Conservation (phyloP, 1,140 invertebrate species). For the Tetramorium simillimum region DNA sequence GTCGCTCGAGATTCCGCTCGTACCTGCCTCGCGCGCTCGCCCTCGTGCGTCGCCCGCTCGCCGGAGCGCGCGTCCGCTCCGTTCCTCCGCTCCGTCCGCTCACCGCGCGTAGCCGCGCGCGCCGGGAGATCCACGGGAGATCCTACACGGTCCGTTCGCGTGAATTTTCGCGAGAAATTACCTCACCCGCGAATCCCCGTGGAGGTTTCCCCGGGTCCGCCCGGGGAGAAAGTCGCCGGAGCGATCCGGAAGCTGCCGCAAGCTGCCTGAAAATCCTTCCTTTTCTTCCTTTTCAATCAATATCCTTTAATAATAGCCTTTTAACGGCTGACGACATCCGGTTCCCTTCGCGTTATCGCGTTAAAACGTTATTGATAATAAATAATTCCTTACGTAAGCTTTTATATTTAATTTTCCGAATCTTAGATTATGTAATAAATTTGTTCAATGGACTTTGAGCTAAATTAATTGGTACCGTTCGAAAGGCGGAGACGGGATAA, state of each 20-base stretch:
- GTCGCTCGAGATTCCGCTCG: slow-evolving; percentile 56
- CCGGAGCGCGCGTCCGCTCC: neutral
- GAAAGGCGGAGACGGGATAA: neutral
- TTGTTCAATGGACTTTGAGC: neutral
- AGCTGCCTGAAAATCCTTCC: neutral
- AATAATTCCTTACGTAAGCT: neutral
- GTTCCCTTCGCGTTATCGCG: neutral
- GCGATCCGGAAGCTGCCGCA: neutral
- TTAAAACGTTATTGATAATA: neutral
- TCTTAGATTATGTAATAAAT: neutral
- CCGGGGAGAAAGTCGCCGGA: neutral
- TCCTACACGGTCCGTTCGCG: too few relatives aligned
- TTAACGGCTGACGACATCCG: neutral
- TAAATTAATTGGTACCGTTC: neutral
- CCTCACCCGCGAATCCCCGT: neutral
- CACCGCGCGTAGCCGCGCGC: neutral
- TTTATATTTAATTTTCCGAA: slow-evolving; percentile 2
- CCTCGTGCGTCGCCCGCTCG: neutral
- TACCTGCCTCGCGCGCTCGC: slow-evolving; percentile 37
- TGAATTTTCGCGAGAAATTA: neutral
- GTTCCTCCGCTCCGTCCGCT: slow-evolving; percentile 36
- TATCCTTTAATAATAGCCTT: neutral
- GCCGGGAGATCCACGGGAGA: slow-evolving; percentile 7
- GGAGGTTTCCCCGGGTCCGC: neutral
- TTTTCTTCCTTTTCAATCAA: neutral